Percentiles rank a stretch among this genome's conserved stretches.
Evolutionary conservation across 2,113 vertebrate species (phyloP).

Genomic region (Bujurquina vittata): DNA sequence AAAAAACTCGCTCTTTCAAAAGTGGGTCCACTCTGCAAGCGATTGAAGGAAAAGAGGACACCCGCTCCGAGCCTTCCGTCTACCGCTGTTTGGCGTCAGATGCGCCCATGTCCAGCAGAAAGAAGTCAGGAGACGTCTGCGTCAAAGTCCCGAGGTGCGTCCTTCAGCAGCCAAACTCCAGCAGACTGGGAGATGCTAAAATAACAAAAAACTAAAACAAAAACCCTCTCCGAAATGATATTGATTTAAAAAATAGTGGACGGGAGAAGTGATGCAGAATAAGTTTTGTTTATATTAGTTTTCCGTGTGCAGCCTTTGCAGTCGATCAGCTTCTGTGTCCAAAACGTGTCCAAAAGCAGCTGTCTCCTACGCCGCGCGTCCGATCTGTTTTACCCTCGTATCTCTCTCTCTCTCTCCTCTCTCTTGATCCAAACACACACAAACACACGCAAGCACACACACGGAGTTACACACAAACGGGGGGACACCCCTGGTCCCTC

Average conservation of each 20-base stretch:
- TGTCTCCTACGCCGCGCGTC: conserved; percentile 64
- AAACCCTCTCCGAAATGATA: conserved; percentile 6
- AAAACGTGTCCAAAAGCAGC: conserved; percentile 73
- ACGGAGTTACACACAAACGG: conserved; percentile 49
- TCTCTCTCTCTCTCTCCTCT: conserved; percentile 58
- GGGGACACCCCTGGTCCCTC: conserved; percentile 70
- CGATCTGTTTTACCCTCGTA: conserved; percentile 69
- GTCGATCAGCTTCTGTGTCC: conserved; percentile 53
- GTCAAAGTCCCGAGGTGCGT: conserved; percentile 68
- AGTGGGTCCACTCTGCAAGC: conserved; percentile 69
- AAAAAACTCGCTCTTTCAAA: conserved; percentile 63
- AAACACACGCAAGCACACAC: conserved; percentile 29
- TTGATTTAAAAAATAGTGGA: conserved; percentile 18
- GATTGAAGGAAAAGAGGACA: conserved; percentile 45
- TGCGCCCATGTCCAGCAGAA: conserved; percentile 62
- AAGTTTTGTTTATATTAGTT: conserved; percentile 61
- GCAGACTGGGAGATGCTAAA: conserved; percentile 33
- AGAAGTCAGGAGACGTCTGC: conserved; percentile 66
- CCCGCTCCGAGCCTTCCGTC: conserved; percentile 53
- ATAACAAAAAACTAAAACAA: neutral
- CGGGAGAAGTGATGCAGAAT: conserved; percentile 55
- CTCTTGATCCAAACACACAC: conserved; percentile 54
- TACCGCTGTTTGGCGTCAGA: conserved; percentile 55
- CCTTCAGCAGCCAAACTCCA: conserved; percentile 59
- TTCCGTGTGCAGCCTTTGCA: conserved; percentile 32